phyloP scores from a whole-genome alignment of 2,113 vertebrate species.

The Psilopsiagon aymara region DNA sequence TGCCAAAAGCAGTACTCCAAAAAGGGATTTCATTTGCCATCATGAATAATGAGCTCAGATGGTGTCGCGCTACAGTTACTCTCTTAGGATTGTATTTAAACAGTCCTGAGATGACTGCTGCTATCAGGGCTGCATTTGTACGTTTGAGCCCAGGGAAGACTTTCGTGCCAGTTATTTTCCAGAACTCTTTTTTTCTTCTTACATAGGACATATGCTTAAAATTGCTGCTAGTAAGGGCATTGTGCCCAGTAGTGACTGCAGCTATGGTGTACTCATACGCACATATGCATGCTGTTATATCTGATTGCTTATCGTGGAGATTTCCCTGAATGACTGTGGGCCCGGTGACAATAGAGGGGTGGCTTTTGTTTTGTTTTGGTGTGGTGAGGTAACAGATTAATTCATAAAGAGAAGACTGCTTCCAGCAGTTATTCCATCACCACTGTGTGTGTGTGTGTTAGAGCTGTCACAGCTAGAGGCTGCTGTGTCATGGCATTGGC shows the following conservation, averaged over 20 bases:
- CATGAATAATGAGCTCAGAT: neutral
- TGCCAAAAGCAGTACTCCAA: neutral
- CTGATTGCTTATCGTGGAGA: neutral
- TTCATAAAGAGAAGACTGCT: neutral
- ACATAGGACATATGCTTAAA: neutral
- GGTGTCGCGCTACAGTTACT: neutral
- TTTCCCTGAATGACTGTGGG: neutral
- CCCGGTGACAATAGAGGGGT: neutral
- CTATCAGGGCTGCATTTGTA: neutral
- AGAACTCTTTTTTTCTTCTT: neutral
- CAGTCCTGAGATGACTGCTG: neutral
- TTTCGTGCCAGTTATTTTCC: neutral
- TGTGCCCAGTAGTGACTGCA: conserved; percentile 12
- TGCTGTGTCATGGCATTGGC: neutral
- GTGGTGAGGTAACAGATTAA: neutral
- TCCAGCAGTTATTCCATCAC: neutral
- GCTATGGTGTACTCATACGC: neutral
- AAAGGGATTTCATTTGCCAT: neutral
- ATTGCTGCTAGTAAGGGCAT: neutral
- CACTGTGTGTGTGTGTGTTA: accelerated
- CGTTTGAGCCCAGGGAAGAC: neutral
- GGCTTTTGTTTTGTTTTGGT: neutral
- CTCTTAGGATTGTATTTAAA: conserved; percentile 5
- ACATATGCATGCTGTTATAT: neutral
- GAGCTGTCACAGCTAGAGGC: neutral